Conservation (phyloP, 1,140 invertebrate genomes). For the Lepidurus arcticus region DNA sequence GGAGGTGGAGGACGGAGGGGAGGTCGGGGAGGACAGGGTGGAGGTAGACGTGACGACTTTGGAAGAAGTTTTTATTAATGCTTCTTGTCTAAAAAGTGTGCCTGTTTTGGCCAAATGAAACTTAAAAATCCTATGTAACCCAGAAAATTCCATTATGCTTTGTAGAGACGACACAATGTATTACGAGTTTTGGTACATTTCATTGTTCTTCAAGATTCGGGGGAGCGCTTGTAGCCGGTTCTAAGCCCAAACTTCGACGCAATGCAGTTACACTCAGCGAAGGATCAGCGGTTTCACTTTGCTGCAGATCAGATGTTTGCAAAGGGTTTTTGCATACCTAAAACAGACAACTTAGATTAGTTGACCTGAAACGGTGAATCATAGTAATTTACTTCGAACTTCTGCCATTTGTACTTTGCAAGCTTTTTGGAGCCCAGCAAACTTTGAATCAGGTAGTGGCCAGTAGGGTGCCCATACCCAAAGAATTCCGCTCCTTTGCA, state of each 20-base stretch:
- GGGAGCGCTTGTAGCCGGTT: neutral
- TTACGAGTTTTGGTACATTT: neutral
- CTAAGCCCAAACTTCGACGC: neutral
- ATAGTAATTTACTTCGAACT: neutral
- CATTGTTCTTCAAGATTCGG: neutral
- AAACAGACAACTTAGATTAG: neutral
- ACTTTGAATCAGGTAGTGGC: neutral
- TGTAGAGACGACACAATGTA: too few relatives aligned
- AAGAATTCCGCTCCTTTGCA: neutral
- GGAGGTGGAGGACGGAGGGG: neutral
- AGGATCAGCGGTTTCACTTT: neutral
- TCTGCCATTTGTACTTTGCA: neutral
- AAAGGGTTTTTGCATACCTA: neutral
- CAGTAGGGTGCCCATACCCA: neutral
- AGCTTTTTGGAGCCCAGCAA: neutral
- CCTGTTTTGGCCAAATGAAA: neutral
- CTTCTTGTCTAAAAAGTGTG: neutral
- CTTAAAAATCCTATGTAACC: neutral
- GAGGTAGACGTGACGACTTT: neutral
- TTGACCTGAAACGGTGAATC: neutral
- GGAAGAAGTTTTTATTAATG: constrained; percentile 1
- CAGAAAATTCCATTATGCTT: too few relatives aligned
- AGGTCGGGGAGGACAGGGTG: neutral
- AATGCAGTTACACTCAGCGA: neutral
- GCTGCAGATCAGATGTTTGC: neutral